Base-by-base conservation (phyloP, 2,797 vertebrate species). In the Aeoliscus strigatus region DNA sequence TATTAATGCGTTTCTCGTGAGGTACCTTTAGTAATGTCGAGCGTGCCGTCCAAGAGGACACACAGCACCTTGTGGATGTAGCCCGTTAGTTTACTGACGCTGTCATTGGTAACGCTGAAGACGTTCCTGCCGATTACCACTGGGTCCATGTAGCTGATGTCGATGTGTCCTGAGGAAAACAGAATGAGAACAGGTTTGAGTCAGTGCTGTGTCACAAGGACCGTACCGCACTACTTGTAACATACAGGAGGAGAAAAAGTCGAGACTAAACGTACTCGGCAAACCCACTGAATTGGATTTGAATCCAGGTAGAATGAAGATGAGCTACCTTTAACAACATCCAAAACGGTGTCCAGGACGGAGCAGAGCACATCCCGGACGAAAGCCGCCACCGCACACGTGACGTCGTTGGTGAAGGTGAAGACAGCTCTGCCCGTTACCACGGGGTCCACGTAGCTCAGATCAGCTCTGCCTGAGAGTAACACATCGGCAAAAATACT, bases 361-460 rank as follows among this genome's bases (percentile, higher is more conserved):
- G 39, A 44, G 63, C 70, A 78, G 18, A 86, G 48, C 28, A 48
- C 42, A 53, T 33, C 45, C 60, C 57, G 75, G 52, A 85, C 58
- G 65, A 53, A 50, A 41, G 37, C 51, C 37, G 8, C 49, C 17
- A 68, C 51, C 25, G 43, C 74, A 67, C 50, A 38, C 12, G 64
- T 21, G 3, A 74, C 45, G n/a, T 79, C 66, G 49, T 80, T 73
- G 28, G 53, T 45, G 29, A 29, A 40, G 39, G 6, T 35, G 48
- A 86, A 81, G 48, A 45, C 43, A 32, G 25, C 3, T 60, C 85
- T 57, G 51, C 81, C 80, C 35, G 70, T 43, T n/a, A 71, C 48
- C 51, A 83, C 83, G 12, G 83, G 83, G 55, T 86, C 77, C 26
- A 73, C 17, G 50, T 56, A 46, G 56, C 66, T 75, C 9, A 84